Evolutionary conservation across 2,113 vertebrate genomes (phyloP), one percentile per base, ranked within the genome.

Genomic region (Chaetodon trifascialis): DNA sequence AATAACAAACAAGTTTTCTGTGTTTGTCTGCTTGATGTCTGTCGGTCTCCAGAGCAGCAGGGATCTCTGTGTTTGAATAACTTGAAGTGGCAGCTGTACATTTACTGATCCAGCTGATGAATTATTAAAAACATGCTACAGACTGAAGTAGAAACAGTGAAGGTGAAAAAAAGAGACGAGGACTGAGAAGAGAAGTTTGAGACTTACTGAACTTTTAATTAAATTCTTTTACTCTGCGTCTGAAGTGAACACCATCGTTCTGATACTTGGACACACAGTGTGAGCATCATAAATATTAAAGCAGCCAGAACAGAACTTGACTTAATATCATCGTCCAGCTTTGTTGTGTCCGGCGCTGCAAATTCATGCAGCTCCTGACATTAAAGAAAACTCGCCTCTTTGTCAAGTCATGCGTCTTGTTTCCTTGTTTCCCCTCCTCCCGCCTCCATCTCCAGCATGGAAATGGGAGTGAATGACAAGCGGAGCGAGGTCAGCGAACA

Each of bases 321-420:
- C 55, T 73, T 59, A 7, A 78, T 44, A 66, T 21, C 40, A 17
- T n/a, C 15, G 21, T 59, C 23, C 47, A 0, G 51, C 62, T 63
- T 34, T 30, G 44, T 76, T 66, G 34, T 1, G 19, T 62, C 73
- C 73, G n/a, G 42, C 7, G 6, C 59, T 21, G 62, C n/a, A 86
- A 86, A 83, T 89, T 87, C 90, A 86, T 87, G 87, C 88, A 85
- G 74, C 73, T 73, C 17, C 76, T 89, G 92, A 91, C 92, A 93
- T 92, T 93, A 81, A 79, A 79, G 83, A 79, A 70, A 92, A 89
- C 80, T 85, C 70, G 74, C 16, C 71, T 82, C 92, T 93, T 93
- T 93, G 92, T 93, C 86, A 54, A 51, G 54, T 63, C 58, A 1
- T 76, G 76, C 70, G 54, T 84, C 81, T 23, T 44, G 55, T 63